These are phyloP conservation scores for Agrotis puta DNA, from an alignment of 2,888 invertebrate species.

Conservation along the genomic window DNA sequence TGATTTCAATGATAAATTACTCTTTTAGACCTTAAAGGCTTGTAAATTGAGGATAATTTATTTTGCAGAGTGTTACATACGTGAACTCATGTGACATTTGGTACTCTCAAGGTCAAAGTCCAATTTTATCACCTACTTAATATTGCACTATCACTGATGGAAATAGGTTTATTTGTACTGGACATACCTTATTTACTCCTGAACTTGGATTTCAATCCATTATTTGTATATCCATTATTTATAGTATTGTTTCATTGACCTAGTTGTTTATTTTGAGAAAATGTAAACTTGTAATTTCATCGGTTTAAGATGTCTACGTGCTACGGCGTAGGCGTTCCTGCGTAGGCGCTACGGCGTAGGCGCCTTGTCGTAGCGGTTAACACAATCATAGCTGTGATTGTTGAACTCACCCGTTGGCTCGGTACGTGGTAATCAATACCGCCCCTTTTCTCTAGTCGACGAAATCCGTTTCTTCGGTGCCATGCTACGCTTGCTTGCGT, in stretches of 20 bases:
- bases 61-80: neutral
- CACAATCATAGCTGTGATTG: neutral
- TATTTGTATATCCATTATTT: constrained; percentile 7
- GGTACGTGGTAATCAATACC: too few relatives aligned
- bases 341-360: constrained; percentile 43
- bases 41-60: neutral
- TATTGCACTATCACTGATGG: constrained; percentile 6
- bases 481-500: too few relatives aligned
- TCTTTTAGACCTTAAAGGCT: too few relatives aligned
- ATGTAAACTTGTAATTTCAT: neutral
- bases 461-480: too few relatives aligned
- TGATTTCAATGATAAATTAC: neutral
- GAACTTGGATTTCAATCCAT: constrained; percentile 1
- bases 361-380: neutral
- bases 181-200: neutral
- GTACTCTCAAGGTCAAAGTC: neutral
- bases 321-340: constrained; percentile 26
- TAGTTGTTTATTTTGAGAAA: neutral
- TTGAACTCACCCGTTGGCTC: neutral
- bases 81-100: neutral
- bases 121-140: constrained; percentile 5
- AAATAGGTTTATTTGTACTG: constrained; percentile 7
- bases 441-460: too few relatives aligned
- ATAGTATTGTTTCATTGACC: neutral
- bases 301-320: neutral